Evolutionary conservation across 2,113 vertebrate genomes (phyloP).

Genomic region (Pelecanus crispus): DNA sequence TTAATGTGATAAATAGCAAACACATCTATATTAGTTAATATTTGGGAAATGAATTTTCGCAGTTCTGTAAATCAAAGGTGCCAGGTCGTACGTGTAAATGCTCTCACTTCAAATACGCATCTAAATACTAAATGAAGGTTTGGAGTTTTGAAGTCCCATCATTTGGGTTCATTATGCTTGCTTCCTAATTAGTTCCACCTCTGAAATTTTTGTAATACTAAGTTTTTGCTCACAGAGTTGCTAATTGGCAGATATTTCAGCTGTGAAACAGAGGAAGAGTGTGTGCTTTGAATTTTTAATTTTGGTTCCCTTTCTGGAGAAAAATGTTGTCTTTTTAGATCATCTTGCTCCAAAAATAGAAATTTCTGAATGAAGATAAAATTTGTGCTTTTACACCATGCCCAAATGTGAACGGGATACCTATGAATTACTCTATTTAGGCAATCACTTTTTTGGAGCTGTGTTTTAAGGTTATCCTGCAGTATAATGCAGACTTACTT

Average conservation of each 20-base stretch:
- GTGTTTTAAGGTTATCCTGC: not conserved
- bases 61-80: not conserved
- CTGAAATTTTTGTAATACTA: not conserved
- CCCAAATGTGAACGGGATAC: not conserved
- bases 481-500: not conserved
- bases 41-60: not conserved
- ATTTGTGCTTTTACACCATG: not conserved
- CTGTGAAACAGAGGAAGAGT: not conserved
- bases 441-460: not conserved
- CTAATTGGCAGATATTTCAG: not conserved
- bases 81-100: accelerated
- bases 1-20: not conserved
- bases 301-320: not conserved
- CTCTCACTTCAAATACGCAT: not conserved
- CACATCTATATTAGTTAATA: not conserved
- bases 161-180: not conserved
- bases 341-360: not conserved
- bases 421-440: not conserved
- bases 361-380: not conserved
- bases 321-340: not conserved
- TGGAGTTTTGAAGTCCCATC: not conserved
- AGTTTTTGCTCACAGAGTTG: not conserved
- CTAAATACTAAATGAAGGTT: not conserved
- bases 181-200: not conserved
- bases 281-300: conserved; percentile 4